A percentile compares a stretch with the other conserved stretches of the same genome.
Evolutionary conservation across 2,888 invertebrate genomes (phyloP).

Genomic region (Netelia inedita): DNA sequence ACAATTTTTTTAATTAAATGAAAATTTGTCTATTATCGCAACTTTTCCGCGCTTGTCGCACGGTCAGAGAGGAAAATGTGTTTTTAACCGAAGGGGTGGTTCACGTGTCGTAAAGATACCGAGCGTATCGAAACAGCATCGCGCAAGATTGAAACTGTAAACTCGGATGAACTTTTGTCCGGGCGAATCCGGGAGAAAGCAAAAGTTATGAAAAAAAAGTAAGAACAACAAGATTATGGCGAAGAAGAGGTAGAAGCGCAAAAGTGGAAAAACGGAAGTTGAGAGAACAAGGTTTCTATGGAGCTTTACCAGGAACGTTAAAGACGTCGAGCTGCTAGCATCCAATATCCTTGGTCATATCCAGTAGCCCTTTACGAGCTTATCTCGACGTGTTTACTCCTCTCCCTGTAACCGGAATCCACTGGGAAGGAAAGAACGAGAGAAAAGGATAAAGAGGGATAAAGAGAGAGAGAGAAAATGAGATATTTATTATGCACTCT

Average conservation of each 20-base stretch:
- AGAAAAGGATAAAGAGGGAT: constrained; percentile 1
- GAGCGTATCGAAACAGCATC: not conserved
- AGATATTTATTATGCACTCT: no score
- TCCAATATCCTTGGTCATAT: constrained; percentile 59
- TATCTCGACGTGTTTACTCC: constrained; percentile 44
- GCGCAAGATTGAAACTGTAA: not conserved
- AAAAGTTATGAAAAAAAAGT: not conserved
- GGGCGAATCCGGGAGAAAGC: not conserved
- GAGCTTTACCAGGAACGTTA: constrained; percentile 15
- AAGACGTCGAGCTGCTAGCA: constrained; percentile 51
- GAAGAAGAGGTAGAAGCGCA: not conserved
- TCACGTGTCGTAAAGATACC: not conserved
- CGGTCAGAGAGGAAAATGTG: not conserved
- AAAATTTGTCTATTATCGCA: not conserved
- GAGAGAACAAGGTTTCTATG: constrained; percentile 15
- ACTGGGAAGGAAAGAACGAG: not conserved
- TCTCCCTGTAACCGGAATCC: constrained; percentile 6
- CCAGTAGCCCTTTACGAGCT: constrained; percentile 41
- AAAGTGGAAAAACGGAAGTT: constrained; percentile 25
- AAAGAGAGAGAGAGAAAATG: constrained; percentile 13
- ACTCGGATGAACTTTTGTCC: not conserved
- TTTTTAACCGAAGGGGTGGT: not conserved
- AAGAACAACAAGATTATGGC: not conserved
- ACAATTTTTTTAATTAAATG: no score
- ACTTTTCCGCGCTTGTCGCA: not conserved